Base-by-base conservation (phyloP, 2,797 vertebrate species). In the Ptychadena robeensis region DNA sequence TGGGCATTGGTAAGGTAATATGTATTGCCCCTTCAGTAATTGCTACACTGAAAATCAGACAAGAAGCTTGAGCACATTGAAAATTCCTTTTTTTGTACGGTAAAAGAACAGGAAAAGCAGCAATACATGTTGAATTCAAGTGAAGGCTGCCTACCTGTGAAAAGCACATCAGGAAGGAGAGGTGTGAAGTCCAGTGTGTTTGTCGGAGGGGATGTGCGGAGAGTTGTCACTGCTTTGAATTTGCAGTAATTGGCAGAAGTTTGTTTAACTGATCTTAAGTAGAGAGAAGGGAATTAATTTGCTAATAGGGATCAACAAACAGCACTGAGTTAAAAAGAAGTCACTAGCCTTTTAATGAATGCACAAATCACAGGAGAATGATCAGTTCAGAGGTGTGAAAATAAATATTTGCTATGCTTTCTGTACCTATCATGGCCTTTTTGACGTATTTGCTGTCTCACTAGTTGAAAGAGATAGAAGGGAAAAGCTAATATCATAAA, bases 211-310 rank as follows among this genome's bases (percentile, higher is more conserved):
- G 69, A 72, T 64, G 53, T 75, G 64, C 63, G 37, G 65, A 63
- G 64, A 73, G 63, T 64, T 75, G 44, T 57, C 53, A 18, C 77
- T 76, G 30, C 72, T 85, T 85, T 80, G 78, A 84, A 74, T 80
- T 80, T 80, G 65, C 77, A 80, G 77, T 85, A 80, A 80, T 80
- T 85, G 78, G 69, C 32, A 73, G 57, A 74, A 85, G 78, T 85
- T 84, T 85, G 53, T 85, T 85, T 85, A 80, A 85, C 71, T 73
- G 28, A 82, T 84, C 79, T 83, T 71, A 64, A 75, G 48, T 80
- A 70, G 64, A 75, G 31, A 80, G 77, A 75, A 59, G 78, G 65
- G 77, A 75, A 85, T 85, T 82, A 85, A 67, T 81, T 79, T 83
- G 78, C 81, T 81, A 85, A 82, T 63, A 82, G 53, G 64, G 25